Percentiles rank a stretch among this genome's conserved stretches.
These are phyloP conservation scores for Xestia rhomboidea DNA, from an alignment of 2,888 invertebrate genomes.

Conservation along the genomic window DNA sequence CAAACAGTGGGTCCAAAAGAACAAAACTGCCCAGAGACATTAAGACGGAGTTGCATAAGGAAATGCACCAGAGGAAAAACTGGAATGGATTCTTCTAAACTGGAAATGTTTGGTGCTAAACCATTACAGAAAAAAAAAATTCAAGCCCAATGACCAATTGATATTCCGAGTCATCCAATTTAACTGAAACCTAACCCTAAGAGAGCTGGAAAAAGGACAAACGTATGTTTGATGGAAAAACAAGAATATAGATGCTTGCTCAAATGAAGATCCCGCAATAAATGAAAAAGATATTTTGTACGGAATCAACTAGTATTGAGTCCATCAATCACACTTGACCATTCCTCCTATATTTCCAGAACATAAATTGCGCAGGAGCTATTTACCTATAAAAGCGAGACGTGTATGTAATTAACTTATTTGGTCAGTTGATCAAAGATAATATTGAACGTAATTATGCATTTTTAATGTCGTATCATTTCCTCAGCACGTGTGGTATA, in stretches of 20 bases:
- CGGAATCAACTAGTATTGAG: background rate
- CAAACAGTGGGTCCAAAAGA: background rate
- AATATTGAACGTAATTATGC: slow-evolving; percentile 15
- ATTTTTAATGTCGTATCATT: slow-evolving; percentile 26
- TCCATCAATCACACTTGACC: background rate
- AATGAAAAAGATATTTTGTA: background rate
- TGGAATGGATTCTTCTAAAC: background rate
- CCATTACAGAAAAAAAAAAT: background rate
- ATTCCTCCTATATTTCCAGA: slow-evolving; percentile 5
- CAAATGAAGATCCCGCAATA: background rate
- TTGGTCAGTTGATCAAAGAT: slow-evolving; percentile 36
- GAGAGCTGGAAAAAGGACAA: background rate
- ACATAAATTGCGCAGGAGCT: slow-evolving; percentile 14
- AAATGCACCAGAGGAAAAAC: background rate
- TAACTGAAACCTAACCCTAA: background rate
- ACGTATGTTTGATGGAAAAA: background rate
- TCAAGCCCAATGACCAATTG: background rate
- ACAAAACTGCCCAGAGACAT: background rate
- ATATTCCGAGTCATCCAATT: background rate
- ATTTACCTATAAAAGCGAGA: slow-evolving; percentile 23
- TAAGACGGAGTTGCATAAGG: background rate
- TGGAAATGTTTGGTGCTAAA: background rate
- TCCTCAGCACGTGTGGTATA: slow-evolving; percentile 10
- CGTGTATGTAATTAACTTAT: slow-evolving; percentile 24
- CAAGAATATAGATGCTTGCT: background rate